Conservation (phyloP, 2,888 invertebrate genomes). For the Liodrosophila aerea region DNA sequence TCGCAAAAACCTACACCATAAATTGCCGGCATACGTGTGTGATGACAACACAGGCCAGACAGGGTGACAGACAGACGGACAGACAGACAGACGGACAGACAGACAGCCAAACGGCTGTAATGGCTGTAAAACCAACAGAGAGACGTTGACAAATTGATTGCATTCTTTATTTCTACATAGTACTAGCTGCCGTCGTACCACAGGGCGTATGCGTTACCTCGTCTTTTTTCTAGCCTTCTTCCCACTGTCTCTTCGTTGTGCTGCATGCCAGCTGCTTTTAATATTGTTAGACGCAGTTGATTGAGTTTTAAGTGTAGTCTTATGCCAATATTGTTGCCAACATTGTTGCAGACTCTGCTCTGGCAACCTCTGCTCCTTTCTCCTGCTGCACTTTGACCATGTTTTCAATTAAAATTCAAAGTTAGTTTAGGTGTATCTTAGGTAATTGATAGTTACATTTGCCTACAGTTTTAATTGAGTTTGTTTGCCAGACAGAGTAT, state of each 20-base stretch:
- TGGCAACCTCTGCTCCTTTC: background rate
- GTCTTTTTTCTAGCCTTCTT: background rate
- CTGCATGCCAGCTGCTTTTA: conserved; percentile 54
- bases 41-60: conserved; percentile 66
- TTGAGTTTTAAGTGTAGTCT: conserved; percentile 74
- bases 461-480: conserved; percentile 36
- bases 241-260: background rate
- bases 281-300: conserved; percentile 72
- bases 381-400: conserved; percentile 8
- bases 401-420: conserved; percentile 62
- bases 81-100: conserved; percentile 23
- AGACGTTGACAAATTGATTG: conserved; percentile 77
- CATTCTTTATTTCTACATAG: conserved; percentile 70
- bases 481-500: conserved; percentile 4
- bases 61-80: conserved; percentile 27
- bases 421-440: conserved; percentile 11
- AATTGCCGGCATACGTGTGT: conserved; percentile 72
- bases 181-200: too few species aligned
- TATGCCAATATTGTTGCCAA: conserved; percentile 53
- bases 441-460: conserved; percentile 24
- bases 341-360: conserved; percentile 13
- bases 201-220: conserved; percentile 66
- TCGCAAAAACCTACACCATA: conserved; percentile 51
- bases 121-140: conserved; percentile 27
- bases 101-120: conserved; percentile 24